phyloP scores from a whole-genome alignment of 2,888 invertebrate genomes.

The Tipula helvola region DNA sequence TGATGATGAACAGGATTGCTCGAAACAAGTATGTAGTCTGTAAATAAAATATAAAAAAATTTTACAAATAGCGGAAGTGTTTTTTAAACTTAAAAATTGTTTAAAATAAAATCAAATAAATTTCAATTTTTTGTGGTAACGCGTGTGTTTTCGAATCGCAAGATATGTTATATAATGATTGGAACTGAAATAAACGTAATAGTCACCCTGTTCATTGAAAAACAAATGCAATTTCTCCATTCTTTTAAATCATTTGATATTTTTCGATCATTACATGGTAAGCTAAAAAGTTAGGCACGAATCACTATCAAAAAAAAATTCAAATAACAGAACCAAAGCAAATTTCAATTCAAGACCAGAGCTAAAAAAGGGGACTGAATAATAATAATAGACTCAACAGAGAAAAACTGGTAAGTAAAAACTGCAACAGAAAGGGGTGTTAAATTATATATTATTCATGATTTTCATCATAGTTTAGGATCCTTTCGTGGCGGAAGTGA shows the following conservation, averaged over 20 bases:
- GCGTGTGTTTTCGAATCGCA: no score
- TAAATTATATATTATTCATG: background rate
- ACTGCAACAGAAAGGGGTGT: background rate
- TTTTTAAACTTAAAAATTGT: no score
- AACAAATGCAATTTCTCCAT: background rate
- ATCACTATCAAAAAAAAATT: background rate
- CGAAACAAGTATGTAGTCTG: no score
- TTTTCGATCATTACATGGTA: constrained; percentile 9
- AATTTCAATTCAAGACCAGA: background rate
- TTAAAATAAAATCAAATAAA: no score
- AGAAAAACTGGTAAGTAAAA: background rate
- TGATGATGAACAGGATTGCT: no score
- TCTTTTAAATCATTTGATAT: background rate
- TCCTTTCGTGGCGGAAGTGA: background rate
- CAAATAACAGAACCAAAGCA: constrained; percentile 11
- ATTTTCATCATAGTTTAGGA: background rate
- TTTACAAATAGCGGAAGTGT: no score
- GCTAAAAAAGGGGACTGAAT: background rate
- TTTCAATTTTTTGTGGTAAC: no score
- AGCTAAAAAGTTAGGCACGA: constrained; percentile 10
- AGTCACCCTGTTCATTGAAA: background rate
- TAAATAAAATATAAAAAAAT: no score
- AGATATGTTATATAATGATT: no score
- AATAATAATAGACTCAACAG: background rate
- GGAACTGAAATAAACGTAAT: background rate